These are phyloP conservation scores for Alethe diademata DNA, from an alignment of 2,113 vertebrate genomes.

Conservation along the genomic window DNA sequence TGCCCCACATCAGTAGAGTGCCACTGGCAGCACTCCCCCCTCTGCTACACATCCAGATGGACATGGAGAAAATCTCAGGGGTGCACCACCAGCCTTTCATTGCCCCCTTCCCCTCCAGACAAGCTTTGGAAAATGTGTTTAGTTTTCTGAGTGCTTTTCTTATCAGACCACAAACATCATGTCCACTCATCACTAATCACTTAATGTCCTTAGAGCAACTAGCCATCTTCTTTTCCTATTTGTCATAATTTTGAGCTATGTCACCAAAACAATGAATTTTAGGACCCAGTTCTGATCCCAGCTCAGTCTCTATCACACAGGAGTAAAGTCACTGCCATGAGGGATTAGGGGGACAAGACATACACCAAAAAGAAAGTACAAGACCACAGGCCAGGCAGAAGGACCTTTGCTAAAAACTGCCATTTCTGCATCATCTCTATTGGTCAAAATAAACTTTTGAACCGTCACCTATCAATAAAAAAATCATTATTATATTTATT, in stretches of 20 bases:
- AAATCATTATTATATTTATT: background rate
- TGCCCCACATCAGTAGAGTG: background rate
- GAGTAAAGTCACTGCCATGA: background rate
- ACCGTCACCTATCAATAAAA: background rate
- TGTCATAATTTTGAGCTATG: background rate
- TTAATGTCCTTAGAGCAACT: background rate
- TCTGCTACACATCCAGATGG: background rate
- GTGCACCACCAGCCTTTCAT: background rate
- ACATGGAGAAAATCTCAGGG: background rate
- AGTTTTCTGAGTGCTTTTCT: background rate
- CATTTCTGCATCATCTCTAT: background rate
- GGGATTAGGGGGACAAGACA: background rate
- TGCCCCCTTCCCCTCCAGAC: rapidly evolving
- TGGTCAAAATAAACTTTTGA: background rate
- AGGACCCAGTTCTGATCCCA: background rate
- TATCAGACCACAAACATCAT: background rate
- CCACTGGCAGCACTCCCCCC: background rate
- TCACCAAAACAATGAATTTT: background rate
- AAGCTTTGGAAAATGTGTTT: background rate
- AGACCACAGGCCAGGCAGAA: background rate
- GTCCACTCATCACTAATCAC: background rate
- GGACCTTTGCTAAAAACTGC: background rate
- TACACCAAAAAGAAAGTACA: background rate
- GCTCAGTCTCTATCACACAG: background rate
- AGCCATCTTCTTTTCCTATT: background rate